Evolutionary conservation across 2,888 invertebrate genomes (phyloP).

Genomic region (Callyntrura guangdongensis): DNA sequence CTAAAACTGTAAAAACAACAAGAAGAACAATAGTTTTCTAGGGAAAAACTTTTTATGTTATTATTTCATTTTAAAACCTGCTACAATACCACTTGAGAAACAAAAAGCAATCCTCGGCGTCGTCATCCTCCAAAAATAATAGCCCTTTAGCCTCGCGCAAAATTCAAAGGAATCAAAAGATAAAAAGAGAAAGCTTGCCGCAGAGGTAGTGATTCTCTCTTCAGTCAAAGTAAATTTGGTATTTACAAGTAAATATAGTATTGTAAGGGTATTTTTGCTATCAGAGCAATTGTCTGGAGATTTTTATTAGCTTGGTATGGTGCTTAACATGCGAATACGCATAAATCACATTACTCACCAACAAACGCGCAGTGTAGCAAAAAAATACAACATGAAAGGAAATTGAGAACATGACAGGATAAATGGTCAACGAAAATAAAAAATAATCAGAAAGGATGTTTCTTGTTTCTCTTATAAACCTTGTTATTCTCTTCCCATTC

Average conservation of each 20-base stretch:
- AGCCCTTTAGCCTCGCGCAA: conserved; percentile 33
- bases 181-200: too few relatives aligned
- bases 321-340: conserved; percentile 47
- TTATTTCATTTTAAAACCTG: conserved; percentile 15
- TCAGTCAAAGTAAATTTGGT: too few relatives aligned
- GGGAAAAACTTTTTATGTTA: not conserved
- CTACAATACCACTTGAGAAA: not conserved
- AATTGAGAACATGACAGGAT: conserved; percentile 50
- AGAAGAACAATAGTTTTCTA: not conserved
- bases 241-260: not conserved
- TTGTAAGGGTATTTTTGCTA: conserved; percentile 6
- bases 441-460: conserved; percentile 23
- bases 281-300: conserved; percentile 75
- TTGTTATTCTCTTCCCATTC: not conserved
- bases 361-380: too few relatives aligned
- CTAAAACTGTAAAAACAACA: conserved; percentile 22
- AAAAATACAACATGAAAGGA: not conserved
- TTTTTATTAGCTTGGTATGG: not conserved
- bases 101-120: not conserved
- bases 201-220: not conserved
- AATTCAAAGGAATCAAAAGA: not conserved
- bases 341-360: conserved; percentile 74
- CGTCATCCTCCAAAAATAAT: conserved; percentile 26
- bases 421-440: conserved; percentile 18
- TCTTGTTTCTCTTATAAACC: not conserved